Evolutionary conservation across 1,140 invertebrate species (phyloP).

Genomic region (Drosophila melanica): DNA sequence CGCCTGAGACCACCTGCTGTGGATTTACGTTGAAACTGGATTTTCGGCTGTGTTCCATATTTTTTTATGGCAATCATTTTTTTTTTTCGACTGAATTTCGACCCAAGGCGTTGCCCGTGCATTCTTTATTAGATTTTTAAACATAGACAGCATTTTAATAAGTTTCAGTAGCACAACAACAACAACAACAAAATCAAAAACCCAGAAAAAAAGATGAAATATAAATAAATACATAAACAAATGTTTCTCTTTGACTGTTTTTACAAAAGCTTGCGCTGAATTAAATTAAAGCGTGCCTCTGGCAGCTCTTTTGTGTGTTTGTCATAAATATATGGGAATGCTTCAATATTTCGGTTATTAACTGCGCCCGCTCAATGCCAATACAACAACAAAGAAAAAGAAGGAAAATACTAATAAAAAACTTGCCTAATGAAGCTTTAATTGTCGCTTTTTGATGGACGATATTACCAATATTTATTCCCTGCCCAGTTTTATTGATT

Average conservation of each 20-base stretch:
- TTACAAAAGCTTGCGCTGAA: slow-evolving; percentile 30
- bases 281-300: slow-evolving; percentile 44
- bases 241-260: slow-evolving; percentile 14
- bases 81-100: slow-evolving; percentile 10
- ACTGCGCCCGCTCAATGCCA: slow-evolving; percentile 37
- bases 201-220: no score
- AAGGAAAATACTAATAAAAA: slow-evolving; percentile 16
- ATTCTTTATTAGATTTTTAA: slow-evolving; percentile 73
- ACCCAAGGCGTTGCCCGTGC: slow-evolving; percentile 60
- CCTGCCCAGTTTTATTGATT: slow-evolving; percentile 34
- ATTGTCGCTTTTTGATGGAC: slow-evolving; percentile 43
- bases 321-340: slow-evolving; percentile 53
- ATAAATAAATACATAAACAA: slow-evolving; percentile 20
- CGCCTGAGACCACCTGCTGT: slow-evolving; percentile 64
- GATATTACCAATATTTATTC: slow-evolving; percentile 44
- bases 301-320: slow-evolving; percentile 39
- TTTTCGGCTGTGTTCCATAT: slow-evolving; percentile 14
- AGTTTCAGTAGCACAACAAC: slow-evolving; percentile 64
- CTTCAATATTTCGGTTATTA: slow-evolving; percentile 41
- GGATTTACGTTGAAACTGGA: not conserved
- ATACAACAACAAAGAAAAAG: not conserved
- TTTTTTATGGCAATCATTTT: slow-evolving; percentile 19
- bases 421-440: slow-evolving; percentile 64
- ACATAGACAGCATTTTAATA: slow-evolving; percentile 63
- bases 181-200: not conserved